These are phyloP conservation scores for Gephyroberyx darwinii DNA, from an alignment of 2,797 vertebrate genomes.

Conservation along the genomic window DNA sequence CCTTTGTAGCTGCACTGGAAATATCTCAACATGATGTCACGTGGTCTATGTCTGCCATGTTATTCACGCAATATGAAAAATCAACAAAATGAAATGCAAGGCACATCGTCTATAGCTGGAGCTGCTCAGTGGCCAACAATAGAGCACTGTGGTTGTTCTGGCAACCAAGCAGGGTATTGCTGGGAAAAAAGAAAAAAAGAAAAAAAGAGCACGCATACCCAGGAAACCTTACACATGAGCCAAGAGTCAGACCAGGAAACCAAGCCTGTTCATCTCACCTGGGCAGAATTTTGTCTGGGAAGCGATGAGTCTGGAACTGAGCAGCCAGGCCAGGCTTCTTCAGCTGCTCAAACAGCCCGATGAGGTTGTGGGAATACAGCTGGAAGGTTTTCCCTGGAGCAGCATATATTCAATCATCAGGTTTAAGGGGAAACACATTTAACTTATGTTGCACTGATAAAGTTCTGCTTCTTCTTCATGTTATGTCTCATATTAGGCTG, in stretches of 20 bases:
- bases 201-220: background rate
- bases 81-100: no score
- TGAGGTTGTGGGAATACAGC: slow-evolving; percentile 97
- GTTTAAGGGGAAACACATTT: background rate
- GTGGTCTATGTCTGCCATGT: no score
- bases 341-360: slow-evolving; percentile 97
- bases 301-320: slow-evolving; percentile 96
- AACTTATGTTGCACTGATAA: background rate
- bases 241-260: background rate
- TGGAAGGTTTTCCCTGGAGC: slow-evolving; percentile 94
- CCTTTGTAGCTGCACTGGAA: no score
- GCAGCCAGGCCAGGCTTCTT: slow-evolving; percentile 94
- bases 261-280: slow-evolving; percentile 61
- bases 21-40: no score
- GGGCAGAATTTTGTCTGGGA: slow-evolving; percentile 91
- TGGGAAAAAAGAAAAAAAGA: slow-evolving; percentile 9
- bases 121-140: no score
- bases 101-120: no score
- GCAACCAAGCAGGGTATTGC: background rate
- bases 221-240: background rate
- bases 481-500: background rate
- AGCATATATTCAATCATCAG: slow-evolving; percentile 5
- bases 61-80: no score
- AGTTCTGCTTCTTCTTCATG: background rate
- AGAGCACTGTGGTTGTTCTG: no score